phyloP scores from a whole-genome alignment of 2,888 invertebrate genomes.

The Sinelater perroti region DNA sequence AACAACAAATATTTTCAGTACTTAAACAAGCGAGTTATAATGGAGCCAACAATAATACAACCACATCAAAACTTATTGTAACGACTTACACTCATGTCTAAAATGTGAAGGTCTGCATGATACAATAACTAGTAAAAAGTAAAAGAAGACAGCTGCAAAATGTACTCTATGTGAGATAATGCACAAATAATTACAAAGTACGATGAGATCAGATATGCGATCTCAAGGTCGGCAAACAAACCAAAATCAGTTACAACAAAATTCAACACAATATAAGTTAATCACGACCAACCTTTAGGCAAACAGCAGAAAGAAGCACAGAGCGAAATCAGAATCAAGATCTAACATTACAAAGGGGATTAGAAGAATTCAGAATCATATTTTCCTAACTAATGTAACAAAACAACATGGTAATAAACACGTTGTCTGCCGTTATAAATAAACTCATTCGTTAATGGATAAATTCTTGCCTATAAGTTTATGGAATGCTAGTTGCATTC shows the following conservation, averaged over 20 bases:
- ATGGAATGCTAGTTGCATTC: conserved; percentile 14
- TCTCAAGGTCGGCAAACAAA: neutral
- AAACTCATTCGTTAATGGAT: conserved; percentile 14
- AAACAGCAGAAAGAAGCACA: conserved; percentile 3
- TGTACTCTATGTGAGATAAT: too few relatives aligned
- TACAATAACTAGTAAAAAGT: neutral
- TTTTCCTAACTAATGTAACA: conserved; percentile 4
- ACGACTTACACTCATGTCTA: neutral
- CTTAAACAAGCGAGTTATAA: too few relatives aligned
- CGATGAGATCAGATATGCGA: neutral
- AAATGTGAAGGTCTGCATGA: neutral
- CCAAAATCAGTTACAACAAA: conserved; percentile 3
- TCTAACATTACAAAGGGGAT: conserved; percentile 7
- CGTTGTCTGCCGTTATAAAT: conserved; percentile 9
- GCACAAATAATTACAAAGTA: conserved; percentile 3
- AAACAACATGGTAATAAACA: conserved; percentile 11
- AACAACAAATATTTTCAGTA: too few relatives aligned
- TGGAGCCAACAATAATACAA: too few relatives aligned
- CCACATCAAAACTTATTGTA: too few relatives aligned
- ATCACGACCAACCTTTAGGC: neutral
- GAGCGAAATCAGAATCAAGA: conserved; percentile 6
- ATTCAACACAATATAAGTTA: neutral
- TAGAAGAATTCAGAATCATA: conserved; percentile 13
- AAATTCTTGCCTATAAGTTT: conserved; percentile 10
- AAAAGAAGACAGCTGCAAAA: too few relatives aligned